Conservation (phyloP, 2,113 vertebrate genomes). For the Chaetops frenatus region DNA sequence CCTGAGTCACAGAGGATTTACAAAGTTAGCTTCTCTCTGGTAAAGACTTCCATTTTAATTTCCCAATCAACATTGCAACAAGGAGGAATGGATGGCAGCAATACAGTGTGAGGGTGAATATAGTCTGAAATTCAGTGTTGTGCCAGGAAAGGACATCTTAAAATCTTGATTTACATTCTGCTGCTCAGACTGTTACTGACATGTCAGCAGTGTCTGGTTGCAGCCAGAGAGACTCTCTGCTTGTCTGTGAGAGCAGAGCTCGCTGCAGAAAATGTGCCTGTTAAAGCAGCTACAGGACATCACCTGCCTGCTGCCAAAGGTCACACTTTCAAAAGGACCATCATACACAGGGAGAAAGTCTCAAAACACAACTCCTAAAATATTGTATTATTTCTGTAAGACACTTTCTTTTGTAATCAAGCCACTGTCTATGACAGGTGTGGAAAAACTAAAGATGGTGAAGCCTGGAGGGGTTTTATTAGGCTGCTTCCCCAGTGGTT, state of each 20-base stretch:
- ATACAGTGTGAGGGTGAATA: not conserved
- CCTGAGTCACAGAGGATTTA: not conserved
- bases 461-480: not conserved
- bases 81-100: not conserved
- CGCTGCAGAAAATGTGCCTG: not conserved
- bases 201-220: not conserved
- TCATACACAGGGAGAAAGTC: not conserved
- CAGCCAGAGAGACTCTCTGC: not conserved
- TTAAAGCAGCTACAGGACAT: not conserved
- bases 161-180: conserved; percentile 16
- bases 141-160: not conserved
- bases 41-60: conserved; percentile 8
- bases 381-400: not conserved
- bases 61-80: not conserved
- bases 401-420: not conserved
- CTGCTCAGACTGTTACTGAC: not conserved
- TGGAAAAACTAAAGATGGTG: not conserved
- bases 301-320: not conserved
- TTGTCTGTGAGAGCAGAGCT: not conserved
- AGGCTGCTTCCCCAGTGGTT: not conserved
- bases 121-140: not conserved
- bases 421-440: not conserved
- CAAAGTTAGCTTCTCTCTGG: not conserved
- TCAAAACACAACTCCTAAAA: not conserved
- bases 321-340: not conserved